Evolutionary conservation across 2,797 vertebrate genomes (phyloP).

Genomic region (Zalophus californianus): DNA sequence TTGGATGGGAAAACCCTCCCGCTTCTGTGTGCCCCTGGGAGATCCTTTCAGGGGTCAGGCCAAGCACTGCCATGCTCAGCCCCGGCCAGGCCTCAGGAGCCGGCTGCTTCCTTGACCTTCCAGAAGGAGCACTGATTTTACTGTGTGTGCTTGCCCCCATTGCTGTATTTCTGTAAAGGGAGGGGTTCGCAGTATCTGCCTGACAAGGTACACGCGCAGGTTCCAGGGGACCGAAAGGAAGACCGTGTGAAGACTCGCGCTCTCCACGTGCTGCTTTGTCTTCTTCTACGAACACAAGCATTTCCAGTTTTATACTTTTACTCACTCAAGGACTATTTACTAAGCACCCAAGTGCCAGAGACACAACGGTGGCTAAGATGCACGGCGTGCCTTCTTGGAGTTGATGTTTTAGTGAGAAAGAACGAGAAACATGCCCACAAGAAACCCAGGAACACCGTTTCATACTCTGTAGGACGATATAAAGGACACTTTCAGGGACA

Average conservation of each 20-base stretch:
- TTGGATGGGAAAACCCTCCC: background rate
- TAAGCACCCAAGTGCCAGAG: background rate
- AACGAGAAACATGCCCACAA: background rate
- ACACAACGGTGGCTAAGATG: background rate
- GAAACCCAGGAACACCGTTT: background rate
- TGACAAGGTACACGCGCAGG: background rate
- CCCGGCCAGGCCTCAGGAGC: background rate
- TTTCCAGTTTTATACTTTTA: background rate
- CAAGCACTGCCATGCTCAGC: background rate
- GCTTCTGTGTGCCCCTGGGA: background rate
- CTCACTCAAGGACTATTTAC: background rate
- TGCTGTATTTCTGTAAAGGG: background rate
- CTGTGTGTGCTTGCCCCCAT: background rate
- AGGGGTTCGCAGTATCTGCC: background rate
- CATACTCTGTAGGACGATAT: background rate
- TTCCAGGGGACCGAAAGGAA: background rate
- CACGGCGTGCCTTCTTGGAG: background rate
- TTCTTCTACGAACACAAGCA: background rate
- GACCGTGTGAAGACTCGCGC: background rate
- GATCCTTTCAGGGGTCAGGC: background rate
- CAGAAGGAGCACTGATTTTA: background rate
- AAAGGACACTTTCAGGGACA: slow-evolving; percentile 11
- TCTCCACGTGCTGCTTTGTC: background rate
- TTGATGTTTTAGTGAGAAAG: background rate
- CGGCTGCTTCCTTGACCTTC: background rate